Evolutionary conservation across 2,113 vertebrate genomes (phyloP).

Genomic region (Hippocampus guttulatus): DNA sequence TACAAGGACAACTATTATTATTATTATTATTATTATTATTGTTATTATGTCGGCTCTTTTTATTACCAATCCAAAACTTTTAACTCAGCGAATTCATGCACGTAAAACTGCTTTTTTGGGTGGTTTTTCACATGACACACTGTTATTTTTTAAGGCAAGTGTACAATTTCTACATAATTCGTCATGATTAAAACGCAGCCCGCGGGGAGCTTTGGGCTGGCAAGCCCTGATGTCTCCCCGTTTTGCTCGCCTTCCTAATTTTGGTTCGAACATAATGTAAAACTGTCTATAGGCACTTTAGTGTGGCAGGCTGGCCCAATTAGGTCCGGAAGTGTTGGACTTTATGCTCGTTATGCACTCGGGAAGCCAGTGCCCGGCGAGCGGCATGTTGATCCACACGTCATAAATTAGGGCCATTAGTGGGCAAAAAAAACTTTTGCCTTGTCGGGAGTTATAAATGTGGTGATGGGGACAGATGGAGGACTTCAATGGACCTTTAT

Average conservation of each 20-base stretch:
- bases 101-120: too few relatives aligned
- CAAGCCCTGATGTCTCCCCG: slow-evolving; percentile 32
- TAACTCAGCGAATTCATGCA: background rate
- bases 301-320: slow-evolving; percentile 61
- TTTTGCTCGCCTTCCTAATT: slow-evolving; percentile 52
- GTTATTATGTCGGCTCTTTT: too few relatives aligned
- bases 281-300: slow-evolving; percentile 66
- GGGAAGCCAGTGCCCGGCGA: slow-evolving; percentile 69
- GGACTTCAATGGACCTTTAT: slow-evolving; percentile 56
- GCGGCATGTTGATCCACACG: slow-evolving; percentile 68
- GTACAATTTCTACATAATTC: slow-evolving; percentile 54
- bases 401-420: slow-evolving; percentile 73
- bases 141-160: slow-evolving; percentile 49
- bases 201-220: slow-evolving; percentile 30
- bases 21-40: too few relatives aligned
- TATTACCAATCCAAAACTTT: too few relatives aligned
- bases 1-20: too few relatives aligned
- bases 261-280: slow-evolving; percentile 62
- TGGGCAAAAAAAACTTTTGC: slow-evolving; percentile 54
- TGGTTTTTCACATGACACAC: slow-evolving; percentile 27
- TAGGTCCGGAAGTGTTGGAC: slow-evolving; percentile 71
- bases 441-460: slow-evolving; percentile 68
- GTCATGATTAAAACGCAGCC: slow-evolving; percentile 58
- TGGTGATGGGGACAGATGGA: slow-evolving; percentile 64
- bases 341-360: slow-evolving; percentile 72